A percentile compares a stretch with the other conserved stretches of the same genome.
These are phyloP conservation scores for Ylistrum balloti DNA, from an alignment of 1,140 invertebrate genomes.

Conservation along the genomic window DNA sequence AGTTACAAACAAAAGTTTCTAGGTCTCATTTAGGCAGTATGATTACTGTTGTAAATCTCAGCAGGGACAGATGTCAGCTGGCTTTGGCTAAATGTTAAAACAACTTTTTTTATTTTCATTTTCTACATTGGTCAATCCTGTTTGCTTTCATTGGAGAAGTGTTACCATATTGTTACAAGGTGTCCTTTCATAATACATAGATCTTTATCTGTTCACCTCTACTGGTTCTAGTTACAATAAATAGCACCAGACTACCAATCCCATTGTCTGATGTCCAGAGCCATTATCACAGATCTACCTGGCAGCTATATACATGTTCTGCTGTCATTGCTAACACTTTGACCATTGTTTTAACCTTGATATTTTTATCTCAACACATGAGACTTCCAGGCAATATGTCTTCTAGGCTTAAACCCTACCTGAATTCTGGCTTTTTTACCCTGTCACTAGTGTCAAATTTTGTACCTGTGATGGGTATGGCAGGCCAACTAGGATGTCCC, in stretches of 20 bases:
- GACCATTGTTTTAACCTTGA: not conserved
- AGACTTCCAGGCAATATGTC: not conserved
- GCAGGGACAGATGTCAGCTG: too few species aligned
- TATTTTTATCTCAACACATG: conserved; percentile 16
- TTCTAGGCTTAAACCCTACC: conserved; percentile 32
- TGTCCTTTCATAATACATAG: not conserved
- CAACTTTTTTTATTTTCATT: not conserved
- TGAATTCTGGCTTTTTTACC: conserved; percentile 29
- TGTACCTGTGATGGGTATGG: not conserved
- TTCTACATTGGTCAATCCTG: not conserved
- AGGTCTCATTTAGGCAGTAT: too few species aligned
- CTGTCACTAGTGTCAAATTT: not conserved
- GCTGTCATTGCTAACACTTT: not conserved
- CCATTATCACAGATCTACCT: not conserved
- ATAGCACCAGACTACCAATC: not conserved
- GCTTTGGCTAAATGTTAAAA: too few species aligned
- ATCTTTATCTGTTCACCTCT: not conserved
- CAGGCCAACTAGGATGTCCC: conserved; percentile 13
- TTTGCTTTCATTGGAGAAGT: not conserved
- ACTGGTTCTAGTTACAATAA: too few species aligned
- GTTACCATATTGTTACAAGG: not conserved
- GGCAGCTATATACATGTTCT: not conserved
- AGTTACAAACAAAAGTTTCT: too few species aligned
- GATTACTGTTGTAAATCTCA: too few species aligned
- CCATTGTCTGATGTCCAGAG: not conserved